Evolutionary conservation across 2,888 invertebrate species (phyloP), one percentile per base, ranked within the genome.

Genomic region (Endotricha flammealis): DNA sequence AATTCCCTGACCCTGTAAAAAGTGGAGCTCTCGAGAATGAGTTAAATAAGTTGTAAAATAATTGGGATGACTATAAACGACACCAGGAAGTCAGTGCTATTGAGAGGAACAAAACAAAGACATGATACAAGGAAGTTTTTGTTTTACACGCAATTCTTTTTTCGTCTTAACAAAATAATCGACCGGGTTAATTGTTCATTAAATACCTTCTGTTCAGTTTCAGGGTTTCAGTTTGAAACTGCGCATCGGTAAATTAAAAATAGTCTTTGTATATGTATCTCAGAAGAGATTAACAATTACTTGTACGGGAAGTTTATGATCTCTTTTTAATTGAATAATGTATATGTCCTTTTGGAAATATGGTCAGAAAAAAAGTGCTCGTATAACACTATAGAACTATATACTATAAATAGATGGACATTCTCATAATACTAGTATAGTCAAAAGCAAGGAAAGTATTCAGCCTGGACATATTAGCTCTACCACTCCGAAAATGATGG

Each of bases 121-220:
- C 12, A 13, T 4, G 12, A 8, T n/a, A 23, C 24, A 8, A 24
- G 13, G 24, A 32, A 32, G 14, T 10, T 4, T 14, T 1, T n/a
- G 9, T 11, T 25, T 11, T 16, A 24, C 4, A n/a, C 16, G n/a
- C 8, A 10, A 9, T 11, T 35, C 35, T 74, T 70, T 73, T 76
- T 69, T 63, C 52, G 68, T 64, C 58, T 63, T 64, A 54, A 45
- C 43, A 48, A 70, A 75, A 79, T 69, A 78, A 78, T 67, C 71
- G 65, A 61, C 57, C 48, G 45, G 53, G 68, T 74, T 78, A 72
- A 80, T 80, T 77, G 74, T 73, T 71, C 65, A 50, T 61, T 64
- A 57, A 58, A 57, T 60, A 61, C 47, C 39, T 45, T 68, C 70
- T 75, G 74, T 69, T 62, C 60, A 72, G 50, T 56, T 56, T 75